Percentiles rank a stretch among this genome's conserved stretches.
Evolutionary conservation across 2,888 invertebrate genomes (phyloP).

Genomic region (Blastobasis adustella): DNA sequence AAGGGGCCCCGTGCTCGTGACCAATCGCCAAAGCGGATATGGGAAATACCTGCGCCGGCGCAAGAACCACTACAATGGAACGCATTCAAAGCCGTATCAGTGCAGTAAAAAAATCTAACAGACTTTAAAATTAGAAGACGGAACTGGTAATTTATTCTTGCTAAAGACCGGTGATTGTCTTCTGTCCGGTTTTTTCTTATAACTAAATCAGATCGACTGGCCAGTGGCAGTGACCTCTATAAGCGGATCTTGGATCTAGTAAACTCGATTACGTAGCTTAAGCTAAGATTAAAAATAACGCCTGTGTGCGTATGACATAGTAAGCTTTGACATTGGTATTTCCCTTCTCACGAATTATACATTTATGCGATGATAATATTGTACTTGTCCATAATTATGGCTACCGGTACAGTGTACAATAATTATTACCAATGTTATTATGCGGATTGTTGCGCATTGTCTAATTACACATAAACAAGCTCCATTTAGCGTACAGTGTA

Average conservation of each 20-base stretch:
- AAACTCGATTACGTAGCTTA: neutral
- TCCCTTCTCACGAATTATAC: too few species aligned
- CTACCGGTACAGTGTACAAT: too few species aligned
- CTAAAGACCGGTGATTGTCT: constrained; percentile 6
- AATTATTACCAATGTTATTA: too few species aligned
- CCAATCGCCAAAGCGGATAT: constrained; percentile 26
- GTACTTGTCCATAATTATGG: too few species aligned
- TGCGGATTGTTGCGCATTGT: too few species aligned
- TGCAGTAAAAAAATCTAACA: constrained; percentile 13
- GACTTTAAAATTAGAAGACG: constrained; percentile 13
- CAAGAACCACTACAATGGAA: constrained; percentile 12
- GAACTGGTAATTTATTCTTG: constrained; percentile 8
- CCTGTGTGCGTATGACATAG: too few species aligned
- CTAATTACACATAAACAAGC: too few species aligned
- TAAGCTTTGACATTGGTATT: too few species aligned
- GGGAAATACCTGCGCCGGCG: constrained; percentile 26
- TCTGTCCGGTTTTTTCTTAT: neutral
- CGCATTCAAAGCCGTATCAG: constrained; percentile 7
- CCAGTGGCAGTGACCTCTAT: constrained; percentile 4
- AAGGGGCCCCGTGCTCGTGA: constrained; percentile 19
- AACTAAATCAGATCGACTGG: constrained; percentile 9
- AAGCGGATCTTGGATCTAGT: constrained; percentile 4
- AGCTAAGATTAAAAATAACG: neutral
- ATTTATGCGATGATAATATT: too few species aligned
- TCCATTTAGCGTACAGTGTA: too few species aligned